phyloP scores from a whole-genome alignment of 2,888 invertebrate genomes.

The Camptogramma bilineatum region DNA sequence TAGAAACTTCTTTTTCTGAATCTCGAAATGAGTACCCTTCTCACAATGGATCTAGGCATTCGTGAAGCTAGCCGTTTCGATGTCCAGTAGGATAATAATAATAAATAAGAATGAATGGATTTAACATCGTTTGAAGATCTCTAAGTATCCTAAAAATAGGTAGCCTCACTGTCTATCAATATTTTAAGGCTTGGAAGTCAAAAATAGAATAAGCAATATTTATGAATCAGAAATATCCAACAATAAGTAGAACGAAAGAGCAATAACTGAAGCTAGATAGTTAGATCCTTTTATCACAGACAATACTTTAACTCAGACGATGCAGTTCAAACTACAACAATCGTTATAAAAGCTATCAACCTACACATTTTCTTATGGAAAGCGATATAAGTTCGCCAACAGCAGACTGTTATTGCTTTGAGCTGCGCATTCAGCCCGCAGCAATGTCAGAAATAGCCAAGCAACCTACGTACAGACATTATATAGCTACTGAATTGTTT shows the following conservation, averaged over 20 bases:
- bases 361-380: slow-evolving; percentile 2
- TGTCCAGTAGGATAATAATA: too few relatives aligned
- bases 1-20: too few relatives aligned
- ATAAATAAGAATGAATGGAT: too few relatives aligned
- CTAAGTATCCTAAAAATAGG: too few relatives aligned
- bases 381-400: slow-evolving; percentile 21
- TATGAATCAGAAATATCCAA: too few relatives aligned
- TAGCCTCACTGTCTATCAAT: too few relatives aligned
- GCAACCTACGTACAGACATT: not conserved
- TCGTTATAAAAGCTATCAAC: slow-evolving; percentile 13
- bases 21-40: too few relatives aligned
- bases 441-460: not conserved
- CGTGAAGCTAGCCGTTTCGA: too few relatives aligned
- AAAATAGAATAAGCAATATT: too few relatives aligned
- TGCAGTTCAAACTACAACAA: slow-evolving; percentile 6
- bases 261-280: not conserved
- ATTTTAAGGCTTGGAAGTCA: too few relatives aligned
- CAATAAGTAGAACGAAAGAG: not conserved
- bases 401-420: slow-evolving; percentile 1
- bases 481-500: not conserved
- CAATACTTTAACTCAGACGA: not conserved
- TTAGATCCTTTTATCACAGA: not conserved
- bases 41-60: too few relatives aligned
- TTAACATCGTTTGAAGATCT: too few relatives aligned
- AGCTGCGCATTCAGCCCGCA: not conserved